These are phyloP conservation scores for Drosophila pectinifera DNA, from an alignment of 1,140 invertebrate species.

Conservation along the genomic window DNA sequence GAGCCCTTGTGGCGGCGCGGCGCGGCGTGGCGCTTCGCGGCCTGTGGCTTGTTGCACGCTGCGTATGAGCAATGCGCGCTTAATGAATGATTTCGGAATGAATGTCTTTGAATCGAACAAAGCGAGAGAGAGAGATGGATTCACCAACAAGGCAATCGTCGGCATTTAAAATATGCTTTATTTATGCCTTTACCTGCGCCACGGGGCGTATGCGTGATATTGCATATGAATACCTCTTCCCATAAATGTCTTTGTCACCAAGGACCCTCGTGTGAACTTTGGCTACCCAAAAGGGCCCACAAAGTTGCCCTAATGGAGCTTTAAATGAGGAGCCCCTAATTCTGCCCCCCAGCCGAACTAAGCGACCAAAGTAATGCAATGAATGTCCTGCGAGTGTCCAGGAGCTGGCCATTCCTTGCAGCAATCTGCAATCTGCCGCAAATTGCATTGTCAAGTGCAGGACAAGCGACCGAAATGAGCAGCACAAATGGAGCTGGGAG, in stretches of 20 bases:
- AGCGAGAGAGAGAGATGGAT: too few species aligned
- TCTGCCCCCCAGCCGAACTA: slow-evolving; percentile 15
- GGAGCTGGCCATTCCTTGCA: slow-evolving; percentile 15
- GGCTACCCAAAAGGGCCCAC: too few species aligned
- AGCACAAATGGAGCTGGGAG: slow-evolving; percentile 24
- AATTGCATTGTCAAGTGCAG: slow-evolving; percentile 72
- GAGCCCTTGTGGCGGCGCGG: background rate
- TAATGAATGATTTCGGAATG: background rate
- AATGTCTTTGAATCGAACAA: too few species aligned
- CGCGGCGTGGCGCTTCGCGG: background rate
- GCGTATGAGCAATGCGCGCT: slow-evolving; percentile 15
- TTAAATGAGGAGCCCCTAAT: slow-evolving; percentile 21
- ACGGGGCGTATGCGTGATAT: slow-evolving; percentile 25
- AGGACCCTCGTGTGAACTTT: background rate
- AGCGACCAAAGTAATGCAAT: slow-evolving; percentile 49
- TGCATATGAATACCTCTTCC: too few species aligned
- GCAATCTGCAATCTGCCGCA: slow-evolving; percentile 28
- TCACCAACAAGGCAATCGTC: too few species aligned
- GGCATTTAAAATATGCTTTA: background rate
- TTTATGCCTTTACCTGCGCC: too few species aligned
- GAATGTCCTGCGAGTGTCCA: slow-evolving; percentile 38
- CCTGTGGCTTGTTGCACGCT: slow-evolving; percentile 5
- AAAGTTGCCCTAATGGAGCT: background rate
- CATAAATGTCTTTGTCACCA: background rate
- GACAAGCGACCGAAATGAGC: slow-evolving; percentile 24